Evolutionary conservation across 2,888 invertebrate species (phyloP).

Genomic region (Drosophila sordidula): DNA sequence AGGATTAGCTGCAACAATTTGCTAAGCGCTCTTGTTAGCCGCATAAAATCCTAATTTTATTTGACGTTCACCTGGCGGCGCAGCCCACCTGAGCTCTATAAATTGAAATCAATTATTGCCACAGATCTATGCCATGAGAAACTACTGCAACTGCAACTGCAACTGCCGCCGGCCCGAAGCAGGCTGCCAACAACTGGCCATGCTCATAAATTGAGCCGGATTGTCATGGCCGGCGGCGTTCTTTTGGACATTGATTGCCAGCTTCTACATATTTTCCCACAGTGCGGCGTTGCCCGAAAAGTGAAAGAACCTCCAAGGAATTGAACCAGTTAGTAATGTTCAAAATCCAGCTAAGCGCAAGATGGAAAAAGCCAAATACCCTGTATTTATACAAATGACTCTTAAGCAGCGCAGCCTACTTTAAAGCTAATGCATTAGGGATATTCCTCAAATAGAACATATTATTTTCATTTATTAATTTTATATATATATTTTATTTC

Average conservation of each 20-base stretch:
- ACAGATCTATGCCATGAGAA: conserved; percentile 73
- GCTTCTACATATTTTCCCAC: conserved; percentile 80
- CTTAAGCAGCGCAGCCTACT: neutral
- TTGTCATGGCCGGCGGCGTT: conserved; percentile 71
- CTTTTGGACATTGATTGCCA: conserved; percentile 79
- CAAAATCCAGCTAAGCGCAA: conserved; percentile 8
- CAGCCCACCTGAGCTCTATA: conserved; percentile 63
- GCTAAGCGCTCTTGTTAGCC: conserved; percentile 49
- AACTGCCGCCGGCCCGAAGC: conserved; percentile 5
- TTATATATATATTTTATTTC: no score
- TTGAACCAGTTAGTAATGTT: conserved; percentile 48
- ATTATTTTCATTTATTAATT: no score
- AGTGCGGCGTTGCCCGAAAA: conserved; percentile 66
- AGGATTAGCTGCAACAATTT: conserved; percentile 49
- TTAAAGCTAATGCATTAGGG: neutral
- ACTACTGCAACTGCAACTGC: conserved; percentile 51
- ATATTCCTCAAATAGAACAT: neutral
- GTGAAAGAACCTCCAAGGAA: conserved; percentile 66
- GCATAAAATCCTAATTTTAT: conserved; percentile 64
- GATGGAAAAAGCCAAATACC: conserved; percentile 37
- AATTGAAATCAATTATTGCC: conserved; percentile 78
- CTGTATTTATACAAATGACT: conserved; percentile 4
- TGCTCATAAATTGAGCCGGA: conserved; percentile 73
- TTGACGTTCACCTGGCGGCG: conserved; percentile 45
- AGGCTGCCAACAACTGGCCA: conserved; percentile 30